Evolutionary conservation across 1,140 invertebrate species (phyloP).

Genomic region (Lepidotrigona ventralis): DNA sequence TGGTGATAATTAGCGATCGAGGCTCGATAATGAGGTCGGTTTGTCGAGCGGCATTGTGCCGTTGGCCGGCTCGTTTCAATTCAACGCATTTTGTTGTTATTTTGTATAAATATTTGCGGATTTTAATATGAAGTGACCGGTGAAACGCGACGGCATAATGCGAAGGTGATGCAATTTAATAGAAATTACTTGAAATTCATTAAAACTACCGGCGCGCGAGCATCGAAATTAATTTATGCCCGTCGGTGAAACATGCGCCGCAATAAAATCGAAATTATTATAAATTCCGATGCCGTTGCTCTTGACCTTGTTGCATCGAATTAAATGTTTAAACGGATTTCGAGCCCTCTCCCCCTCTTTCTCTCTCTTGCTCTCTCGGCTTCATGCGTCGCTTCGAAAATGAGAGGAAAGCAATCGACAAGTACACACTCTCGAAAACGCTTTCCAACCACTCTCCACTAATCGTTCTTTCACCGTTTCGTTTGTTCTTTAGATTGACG

Average conservation of each 20-base stretch:
- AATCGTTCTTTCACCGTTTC: slow-evolving; percentile 44
- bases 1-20: slow-evolving; percentile 23
- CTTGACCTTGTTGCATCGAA: slow-evolving; percentile 40
- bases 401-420: slow-evolving; percentile 6
- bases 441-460: neutral
- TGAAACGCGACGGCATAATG: slow-evolving; percentile 26
- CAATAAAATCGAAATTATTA: slow-evolving; percentile 49
- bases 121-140: slow-evolving; percentile 30
- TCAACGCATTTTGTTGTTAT: slow-evolving; percentile 23
- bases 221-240: slow-evolving; percentile 41
- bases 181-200: slow-evolving; percentile 55
- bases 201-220: slow-evolving; percentile 30
- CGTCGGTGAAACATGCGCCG: slow-evolving; percentile 23
- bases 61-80: neutral
- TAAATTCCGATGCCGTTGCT: slow-evolving; percentile 24
- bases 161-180: slow-evolving; percentile 36
- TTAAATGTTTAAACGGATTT: slow-evolving; percentile 25
- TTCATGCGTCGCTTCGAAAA: neutral
- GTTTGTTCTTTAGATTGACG: slow-evolving; percentile 73
- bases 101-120: slow-evolving; percentile 44
- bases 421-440: neutral
- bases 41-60: slow-evolving; percentile 6
- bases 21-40: slow-evolving; percentile 5
- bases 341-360: neutral
- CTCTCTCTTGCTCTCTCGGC: neutral